Evolutionary conservation across 2,888 invertebrate genomes (phyloP), one percentile per base, ranked within the genome.

Genomic region (Drosophila limbata): DNA sequence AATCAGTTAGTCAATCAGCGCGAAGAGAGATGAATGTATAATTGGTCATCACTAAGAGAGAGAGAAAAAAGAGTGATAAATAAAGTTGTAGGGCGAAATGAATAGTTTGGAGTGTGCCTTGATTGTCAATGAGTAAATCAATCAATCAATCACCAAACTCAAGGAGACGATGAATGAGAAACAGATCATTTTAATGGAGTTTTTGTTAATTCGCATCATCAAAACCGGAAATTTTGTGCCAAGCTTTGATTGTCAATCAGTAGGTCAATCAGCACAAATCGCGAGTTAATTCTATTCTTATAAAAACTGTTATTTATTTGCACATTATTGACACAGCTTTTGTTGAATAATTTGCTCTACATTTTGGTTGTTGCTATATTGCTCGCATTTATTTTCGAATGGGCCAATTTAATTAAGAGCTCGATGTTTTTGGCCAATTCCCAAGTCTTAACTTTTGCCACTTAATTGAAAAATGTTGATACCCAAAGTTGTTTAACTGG

Each of bases 401-500:
- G 25, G 35, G n/a, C 55, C 44, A 44, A 62, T 68, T 72, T 37
- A 76, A 75, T 76, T 60, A 59, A 61, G 37, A 33, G 21, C n/a
- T 47, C 31, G 11, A 37, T 57, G 45, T 45, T 37, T 57, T 57
- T 57, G 56, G 53, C 39, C 72, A 76, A 72, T 77, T 77, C 69
- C 63, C 77, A 73, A 74, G 71, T 74, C 74, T 77, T 78, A 78
- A 74, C 78, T 71, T 62, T 74, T 68, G 71, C 59, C 75, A 65
- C 78, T 78, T 77, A 78, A 77, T 77, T 77, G 78, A 74, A 78
- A 78, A 78, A 62, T 71, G 78, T 78, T 70, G 67, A 60, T 50
- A 53, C 55, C 55, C 37, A 81, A 76, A 84, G 44, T 81, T 78
- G 69, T 70, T 81, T 75, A 80, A 80, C 81, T 64, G 77, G 66